These are phyloP conservation scores for Zaprionus gabonicus DNA, from an alignment of 1,140 invertebrate genomes.

Conservation along the genomic window DNA sequence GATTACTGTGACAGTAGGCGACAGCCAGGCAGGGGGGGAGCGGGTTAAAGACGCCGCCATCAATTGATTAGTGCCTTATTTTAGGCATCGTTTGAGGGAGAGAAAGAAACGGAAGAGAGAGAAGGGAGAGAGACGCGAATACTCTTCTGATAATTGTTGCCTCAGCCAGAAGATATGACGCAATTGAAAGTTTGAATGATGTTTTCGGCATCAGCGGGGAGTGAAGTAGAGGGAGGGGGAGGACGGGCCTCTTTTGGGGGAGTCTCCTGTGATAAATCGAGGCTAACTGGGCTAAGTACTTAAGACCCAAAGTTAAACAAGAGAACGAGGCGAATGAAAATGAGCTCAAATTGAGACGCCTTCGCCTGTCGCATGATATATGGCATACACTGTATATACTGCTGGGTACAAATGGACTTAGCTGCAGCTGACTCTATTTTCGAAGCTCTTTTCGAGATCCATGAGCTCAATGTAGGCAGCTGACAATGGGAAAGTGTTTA, in stretches of 20 bases:
- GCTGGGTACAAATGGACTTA: background rate
- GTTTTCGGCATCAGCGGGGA: background rate
- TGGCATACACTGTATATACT: background rate
- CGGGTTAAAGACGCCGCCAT: conserved; percentile 44
- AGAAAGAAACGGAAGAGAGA: no score
- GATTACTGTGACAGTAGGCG: conserved; percentile 51
- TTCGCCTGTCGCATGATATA: background rate
- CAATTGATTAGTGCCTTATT: conserved; percentile 75
- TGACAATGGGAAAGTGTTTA: background rate
- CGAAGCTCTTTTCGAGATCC: background rate
- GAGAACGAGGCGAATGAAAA: conserved; percentile 3
- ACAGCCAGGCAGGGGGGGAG: conserved; percentile 8
- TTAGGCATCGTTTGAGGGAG: conserved; percentile 26
- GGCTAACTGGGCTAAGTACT: conserved; percentile 27
- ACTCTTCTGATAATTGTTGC: conserved; percentile 38
- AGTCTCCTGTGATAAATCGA: conserved; percentile 23
- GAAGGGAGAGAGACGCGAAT: background rate
- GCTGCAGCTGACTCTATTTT: background rate
- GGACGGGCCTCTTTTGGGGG: background rate
- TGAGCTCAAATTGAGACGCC: background rate
- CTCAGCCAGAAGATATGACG: conserved; percentile 25
- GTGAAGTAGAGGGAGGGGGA: background rate
- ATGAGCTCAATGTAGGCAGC: background rate
- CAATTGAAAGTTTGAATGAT: conserved; percentile 35
- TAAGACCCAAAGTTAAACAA: conserved; percentile 15